Percentiles rank a stretch among this genome's conserved stretches.
phyloP scores from a whole-genome alignment of 2,888 invertebrate species.

The Isotomurus palustris region DNA sequence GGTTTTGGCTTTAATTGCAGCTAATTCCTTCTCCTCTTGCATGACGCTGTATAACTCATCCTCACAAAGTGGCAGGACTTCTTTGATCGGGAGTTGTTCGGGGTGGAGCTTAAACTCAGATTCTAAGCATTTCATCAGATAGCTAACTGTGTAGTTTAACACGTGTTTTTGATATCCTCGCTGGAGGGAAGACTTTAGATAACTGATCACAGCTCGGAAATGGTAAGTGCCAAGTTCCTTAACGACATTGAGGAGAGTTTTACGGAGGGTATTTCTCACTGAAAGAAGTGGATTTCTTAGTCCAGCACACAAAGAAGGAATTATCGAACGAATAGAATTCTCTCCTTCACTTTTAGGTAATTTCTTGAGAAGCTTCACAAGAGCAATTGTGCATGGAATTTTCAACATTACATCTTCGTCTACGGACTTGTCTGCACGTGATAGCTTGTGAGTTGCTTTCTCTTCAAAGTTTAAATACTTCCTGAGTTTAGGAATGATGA shows the following conservation, averaged over 20 bases:
- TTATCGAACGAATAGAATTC: slow-evolving; percentile 34
- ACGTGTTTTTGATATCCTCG: slow-evolving; percentile 41
- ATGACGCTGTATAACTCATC: slow-evolving; percentile 39
- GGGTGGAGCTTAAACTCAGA: slow-evolving; percentile 24
- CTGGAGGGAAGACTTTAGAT: slow-evolving; percentile 30
- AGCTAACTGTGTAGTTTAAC: slow-evolving; percentile 32
- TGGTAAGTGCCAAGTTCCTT: slow-evolving; percentile 33
- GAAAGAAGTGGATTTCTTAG: slow-evolving; percentile 30
- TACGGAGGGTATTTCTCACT: slow-evolving; percentile 28
- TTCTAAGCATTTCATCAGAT: slow-evolving; percentile 29
- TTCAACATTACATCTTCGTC: slow-evolving; percentile 36
- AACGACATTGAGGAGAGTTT: slow-evolving; percentile 31
- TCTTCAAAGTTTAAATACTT: slow-evolving; percentile 35
- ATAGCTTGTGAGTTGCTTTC: slow-evolving; percentile 34
- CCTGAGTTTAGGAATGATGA: slow-evolving; percentile 34
- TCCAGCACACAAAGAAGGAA: slow-evolving; percentile 34
- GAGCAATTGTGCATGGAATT: slow-evolving; percentile 37
- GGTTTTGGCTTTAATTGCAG: slow-evolving; percentile 35
- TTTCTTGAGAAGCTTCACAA: slow-evolving; percentile 35
- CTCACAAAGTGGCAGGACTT: slow-evolving; percentile 32
- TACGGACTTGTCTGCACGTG: slow-evolving; percentile 26
- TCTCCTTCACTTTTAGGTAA: slow-evolving; percentile 29
- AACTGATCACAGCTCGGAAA: slow-evolving; percentile 25
- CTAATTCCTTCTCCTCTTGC: slow-evolving; percentile 39
- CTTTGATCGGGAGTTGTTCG: slow-evolving; percentile 29